Evolutionary conservation across 2,888 invertebrate genomes (phyloP), one percentile per base, ranked within the genome.

Genomic region (Ferrisia virgata): DNA sequence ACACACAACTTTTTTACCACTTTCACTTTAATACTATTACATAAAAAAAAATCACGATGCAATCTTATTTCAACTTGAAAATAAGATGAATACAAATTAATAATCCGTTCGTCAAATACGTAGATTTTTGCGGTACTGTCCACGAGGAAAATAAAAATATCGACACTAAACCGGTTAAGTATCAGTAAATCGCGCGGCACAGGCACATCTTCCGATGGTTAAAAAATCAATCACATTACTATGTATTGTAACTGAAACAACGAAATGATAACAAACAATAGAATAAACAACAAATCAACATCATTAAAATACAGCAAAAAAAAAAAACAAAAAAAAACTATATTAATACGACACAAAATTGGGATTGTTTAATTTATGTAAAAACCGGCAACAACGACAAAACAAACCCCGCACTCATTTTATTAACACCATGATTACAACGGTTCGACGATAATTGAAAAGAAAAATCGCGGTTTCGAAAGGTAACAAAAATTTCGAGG

Each of bases 211-310:
- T 64, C 64, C 3, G 28, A 64, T 64, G 64, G 28, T n/a, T 64
- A 64, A 64, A 64, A 64, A 64, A 64, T 64, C 64, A 64, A 64
- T 64, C 64, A 64, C 64, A 64, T 58, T 58, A 58, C 64, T 64
- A 64, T n/a, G n/a, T n/a, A n/a, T 28, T 28, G 64, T 64, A 64
- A 64, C 64, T 64, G 64, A 64, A 64, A 64, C 64, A 64, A 64
- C 64, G 64, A 64, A 64, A 64, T 64, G 64, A 28, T 28, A 64
- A 64, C 64, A 64, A 64, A 64, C 31, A 64, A 64, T 28, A 28
- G 15, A 64, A 64, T 58, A 58, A 58, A 58, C 58, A 58, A 58
- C 22, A 8, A 15, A 64, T 28, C 28, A 64, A 28, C 8, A 58
- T 25, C 9, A 39, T 11, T 39, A 8, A 5, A 39, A n/a, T n/a